Base-by-base conservation (phyloP, 2,113 vertebrate species). In the Pica pica region DNA sequence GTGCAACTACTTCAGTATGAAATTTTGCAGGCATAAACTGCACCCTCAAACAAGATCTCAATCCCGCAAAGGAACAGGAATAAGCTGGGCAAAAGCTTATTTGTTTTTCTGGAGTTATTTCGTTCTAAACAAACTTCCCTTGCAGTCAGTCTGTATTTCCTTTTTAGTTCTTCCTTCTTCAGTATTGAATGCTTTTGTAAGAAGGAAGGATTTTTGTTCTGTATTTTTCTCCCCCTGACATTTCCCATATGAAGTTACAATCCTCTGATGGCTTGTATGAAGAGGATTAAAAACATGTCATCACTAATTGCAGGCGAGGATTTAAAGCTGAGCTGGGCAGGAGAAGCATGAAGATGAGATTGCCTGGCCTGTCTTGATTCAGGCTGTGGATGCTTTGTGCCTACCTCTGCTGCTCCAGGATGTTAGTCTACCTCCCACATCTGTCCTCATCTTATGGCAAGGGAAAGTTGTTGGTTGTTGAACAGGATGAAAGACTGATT, bases 231-330 rank as follows among this genome's bases (percentile, higher is more conserved):
- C 77, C 23, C 30, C 22, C 33, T 74, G 35, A 3, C 83, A 63
- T 96, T 88, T 93, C 64, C 75, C 12, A 33, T 28, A 41, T 59
- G 71, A 91, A 91, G 33, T 57, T 76, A 13, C 55, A 91, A 81
- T 91, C 42, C 39, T 86, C 82, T 77, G 55, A 52, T 41, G 63
- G 67, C 53, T 91, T 88, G 75, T 63, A 74, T 46, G 85, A 83
- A 94, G 83, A 81, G 56, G 82, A 96, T 93, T 95, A 81, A 70
- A 81, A 61, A 57, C 47, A 85, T 69, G 64, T 70, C 50, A 70
- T 86, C 59, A 26, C 47, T 88, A 95, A 94, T 44, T 93, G 85
- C 67, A 77, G 85, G 39, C 2, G 26, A 57, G 75, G 82, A 90
- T 94, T 95, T 91, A 79, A 88, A 67, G 50, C 56, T 73, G 46